Conservation (phyloP, 2,797 vertebrate genomes). For the Brachyalestes nurse region DNA sequence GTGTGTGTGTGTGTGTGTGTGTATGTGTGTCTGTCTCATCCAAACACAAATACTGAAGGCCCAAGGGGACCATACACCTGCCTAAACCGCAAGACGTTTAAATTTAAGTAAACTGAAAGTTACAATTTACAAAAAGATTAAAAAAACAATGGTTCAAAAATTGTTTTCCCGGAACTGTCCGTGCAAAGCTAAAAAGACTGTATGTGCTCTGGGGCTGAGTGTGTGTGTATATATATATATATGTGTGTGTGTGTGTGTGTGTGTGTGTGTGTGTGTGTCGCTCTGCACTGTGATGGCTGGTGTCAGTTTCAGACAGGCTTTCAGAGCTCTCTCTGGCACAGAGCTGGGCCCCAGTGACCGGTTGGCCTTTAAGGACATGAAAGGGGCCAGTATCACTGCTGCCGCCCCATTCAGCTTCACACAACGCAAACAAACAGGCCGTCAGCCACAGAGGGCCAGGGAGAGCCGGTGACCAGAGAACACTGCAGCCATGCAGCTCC, state of each 20-base stretch:
- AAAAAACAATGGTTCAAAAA: conserved; percentile 24
- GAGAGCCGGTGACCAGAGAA: conserved; percentile 22
- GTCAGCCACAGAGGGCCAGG: conserved; percentile 31
- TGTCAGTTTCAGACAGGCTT: conserved; percentile 51
- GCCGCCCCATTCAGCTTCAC: conserved; percentile 36
- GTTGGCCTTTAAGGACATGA: conserved; percentile 51
- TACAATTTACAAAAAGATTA: neutral
- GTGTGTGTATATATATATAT: too few relatives aligned
- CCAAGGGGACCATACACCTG: conserved; percentile 41
- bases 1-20: conserved; percentile 34
- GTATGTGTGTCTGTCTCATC: conserved; percentile 37
- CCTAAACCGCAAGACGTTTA: conserved; percentile 33
- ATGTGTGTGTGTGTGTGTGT: neutral
- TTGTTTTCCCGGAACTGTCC: neutral
- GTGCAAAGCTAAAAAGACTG: neutral
- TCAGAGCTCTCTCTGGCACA: conserved; percentile 36
- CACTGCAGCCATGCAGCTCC: conserved; percentile 41
- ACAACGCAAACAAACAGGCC: conserved; percentile 48
- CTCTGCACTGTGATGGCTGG: conserved; percentile 26
- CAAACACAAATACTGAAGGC: conserved; percentile 38
- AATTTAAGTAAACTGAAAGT: conserved; percentile 29
- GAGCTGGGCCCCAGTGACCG: conserved; percentile 47
- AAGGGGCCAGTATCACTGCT: conserved; percentile 45
- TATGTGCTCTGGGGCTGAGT: neutral
- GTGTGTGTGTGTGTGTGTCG: conserved; percentile 34